Conservation (phyloP, 2,797 vertebrate species). For the Chanos chanos region DNA sequence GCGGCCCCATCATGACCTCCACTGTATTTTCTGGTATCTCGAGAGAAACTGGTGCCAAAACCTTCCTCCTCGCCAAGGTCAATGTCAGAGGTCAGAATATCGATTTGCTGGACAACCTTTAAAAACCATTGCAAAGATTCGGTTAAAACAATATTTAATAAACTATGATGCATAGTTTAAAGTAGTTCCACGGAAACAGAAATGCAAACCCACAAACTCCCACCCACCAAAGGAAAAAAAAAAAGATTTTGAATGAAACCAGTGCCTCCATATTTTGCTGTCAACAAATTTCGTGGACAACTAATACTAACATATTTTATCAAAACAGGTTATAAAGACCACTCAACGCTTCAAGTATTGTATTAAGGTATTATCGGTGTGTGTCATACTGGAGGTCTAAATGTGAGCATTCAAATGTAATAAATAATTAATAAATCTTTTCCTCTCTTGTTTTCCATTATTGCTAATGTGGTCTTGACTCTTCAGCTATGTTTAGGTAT, state of each 20-base stretch:
- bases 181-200: too few species aligned
- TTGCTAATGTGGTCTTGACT: slow-evolving; percentile 21
- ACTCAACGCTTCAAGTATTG: too few species aligned
- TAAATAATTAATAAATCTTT: slow-evolving; percentile 41
- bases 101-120: slow-evolving; percentile 81
- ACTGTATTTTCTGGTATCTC: slow-evolving; percentile 34
- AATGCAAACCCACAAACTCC: too few species aligned
- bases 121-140: slow-evolving; percentile 32
- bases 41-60: slow-evolving; percentile 32
- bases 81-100: slow-evolving; percentile 73
- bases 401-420: slow-evolving; percentile 10
- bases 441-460: slow-evolving; percentile 47
- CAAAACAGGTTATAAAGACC: too few species aligned
- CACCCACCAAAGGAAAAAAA: too few species aligned
- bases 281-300: too few species aligned
- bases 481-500: slow-evolving; percentile 26
- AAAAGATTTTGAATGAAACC: too few species aligned
- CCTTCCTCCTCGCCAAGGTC: slow-evolving; percentile 60
- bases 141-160: background rate
- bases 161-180: too few species aligned
- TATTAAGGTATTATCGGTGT: too few species aligned
- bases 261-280: too few species aligned
- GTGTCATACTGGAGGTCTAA: slow-evolving; percentile 4
- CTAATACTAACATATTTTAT: too few species aligned
- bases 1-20: slow-evolving; percentile 45